These are phyloP conservation scores for Sarcophaga caerulescens DNA, from an alignment of 2,888 invertebrate genomes.

Conservation along the genomic window DNA sequence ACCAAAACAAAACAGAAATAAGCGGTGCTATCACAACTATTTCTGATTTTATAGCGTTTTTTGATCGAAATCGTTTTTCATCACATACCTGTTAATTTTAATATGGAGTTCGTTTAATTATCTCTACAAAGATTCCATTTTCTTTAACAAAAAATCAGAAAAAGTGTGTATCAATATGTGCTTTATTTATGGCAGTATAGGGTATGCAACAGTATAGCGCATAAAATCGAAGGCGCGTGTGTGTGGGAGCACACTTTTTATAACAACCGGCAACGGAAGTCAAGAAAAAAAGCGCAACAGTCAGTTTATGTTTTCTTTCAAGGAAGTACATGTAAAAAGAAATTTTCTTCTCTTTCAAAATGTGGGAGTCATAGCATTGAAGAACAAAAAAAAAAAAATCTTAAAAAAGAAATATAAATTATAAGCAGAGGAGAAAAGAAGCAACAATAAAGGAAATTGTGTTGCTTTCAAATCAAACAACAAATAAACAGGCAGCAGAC, in stretches of 20 bases:
- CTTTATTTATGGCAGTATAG: no score
- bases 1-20: no score
- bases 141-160: no score
- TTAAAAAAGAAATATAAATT: conserved; percentile 35
- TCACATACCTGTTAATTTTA: no score
- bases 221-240: background rate
- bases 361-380: background rate
- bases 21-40: no score
- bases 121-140: no score
- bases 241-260: conserved; percentile 1
- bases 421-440: background rate
- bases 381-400: conserved; percentile 2
- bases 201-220: no score
- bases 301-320: conserved; percentile 40
- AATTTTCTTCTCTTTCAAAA: background rate
- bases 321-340: conserved; percentile 16
- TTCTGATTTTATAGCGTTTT: no score
- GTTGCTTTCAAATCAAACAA: conserved; percentile 63
- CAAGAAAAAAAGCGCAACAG: conserved; percentile 62
- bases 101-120: no score
- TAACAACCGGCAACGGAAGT: conserved; percentile 54
- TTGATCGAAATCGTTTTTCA: no score
- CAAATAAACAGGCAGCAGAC: conserved; percentile 50
- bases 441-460: conserved; percentile 64
- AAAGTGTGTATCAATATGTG: no score